A percentile compares a stretch with the other conserved stretches of the same genome.
Evolutionary conservation across 2,113 vertebrate species (phyloP).

Genomic region (Pagrus major): DNA sequence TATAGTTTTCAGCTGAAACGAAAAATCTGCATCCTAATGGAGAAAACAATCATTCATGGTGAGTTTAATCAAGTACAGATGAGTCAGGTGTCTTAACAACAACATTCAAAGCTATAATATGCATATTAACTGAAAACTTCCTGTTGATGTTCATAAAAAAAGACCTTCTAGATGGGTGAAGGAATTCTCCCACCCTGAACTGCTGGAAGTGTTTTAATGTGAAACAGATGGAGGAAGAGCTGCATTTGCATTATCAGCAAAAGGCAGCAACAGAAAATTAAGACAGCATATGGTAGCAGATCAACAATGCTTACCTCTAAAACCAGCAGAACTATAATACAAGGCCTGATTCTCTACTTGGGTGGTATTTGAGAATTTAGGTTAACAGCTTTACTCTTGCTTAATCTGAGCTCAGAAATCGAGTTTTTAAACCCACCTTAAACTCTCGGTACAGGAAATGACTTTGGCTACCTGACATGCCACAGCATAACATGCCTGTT

Average conservation of each 20-base stretch:
- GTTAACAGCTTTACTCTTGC: neutral
- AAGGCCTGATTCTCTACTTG: neutral
- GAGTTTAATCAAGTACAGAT: neutral
- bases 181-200: constrained; percentile 1
- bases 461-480: constrained; percentile 24
- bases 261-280: constrained; percentile 40
- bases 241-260: constrained; percentile 39
- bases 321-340: neutral
- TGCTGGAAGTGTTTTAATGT: constrained; percentile 42
- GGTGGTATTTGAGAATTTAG: neutral
- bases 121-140: neutral
- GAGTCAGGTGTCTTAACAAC: neutral
- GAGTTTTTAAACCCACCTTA: neutral
- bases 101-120: neutral
- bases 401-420: neutral
- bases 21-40: neutral
- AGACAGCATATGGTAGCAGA: constrained; percentile 21
- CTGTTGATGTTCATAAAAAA: constrained; percentile 5
- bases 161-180: neutral
- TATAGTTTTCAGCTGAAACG: neutral
- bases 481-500: neutral
- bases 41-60: neutral
- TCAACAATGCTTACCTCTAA: constrained; percentile 15
- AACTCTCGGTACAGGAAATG: constrained; percentile 17
- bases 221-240: constrained; percentile 48